Conservation (phyloP, 2,797 vertebrate species). For the Hozukius guyotensis region DNA sequence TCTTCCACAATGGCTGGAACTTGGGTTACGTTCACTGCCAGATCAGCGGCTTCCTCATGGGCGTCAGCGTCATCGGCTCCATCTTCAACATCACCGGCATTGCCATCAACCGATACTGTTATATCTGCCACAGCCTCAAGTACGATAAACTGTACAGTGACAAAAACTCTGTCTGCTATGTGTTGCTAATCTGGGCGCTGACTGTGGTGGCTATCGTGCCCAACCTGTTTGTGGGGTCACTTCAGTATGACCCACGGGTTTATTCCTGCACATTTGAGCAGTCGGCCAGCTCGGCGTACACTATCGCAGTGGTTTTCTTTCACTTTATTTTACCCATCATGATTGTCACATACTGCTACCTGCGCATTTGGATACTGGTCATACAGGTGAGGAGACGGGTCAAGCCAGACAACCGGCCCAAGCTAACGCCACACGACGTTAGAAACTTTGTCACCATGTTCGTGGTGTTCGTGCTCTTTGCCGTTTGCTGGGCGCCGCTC, state of each 20-base stretch:
- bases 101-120: constrained; percentile 97
- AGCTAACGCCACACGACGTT: constrained; percentile 92
- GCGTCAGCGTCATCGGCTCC: constrained; percentile 95
- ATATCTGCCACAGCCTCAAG: constrained; percentile 96
- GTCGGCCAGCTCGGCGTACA: constrained; percentile 91
- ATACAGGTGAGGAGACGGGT: constrained; percentile 88
- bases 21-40: constrained; percentile 94
- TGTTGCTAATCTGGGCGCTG: constrained; percentile 91
- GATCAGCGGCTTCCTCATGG: constrained; percentile 96
- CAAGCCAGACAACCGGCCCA: constrained; percentile 90
- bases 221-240: constrained; percentile 91
- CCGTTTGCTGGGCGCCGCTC: constrained; percentile 97
- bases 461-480: constrained; percentile 96
- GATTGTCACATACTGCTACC: constrained; percentile 90
- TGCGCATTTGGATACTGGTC: constrained; percentile 89
- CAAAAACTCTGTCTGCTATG: constrained; percentile 92
- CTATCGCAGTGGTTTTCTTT: constrained; percentile 94
- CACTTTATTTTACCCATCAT: constrained; percentile 89
- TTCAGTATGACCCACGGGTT: constrained; percentile 93
- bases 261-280: constrained; percentile 96
- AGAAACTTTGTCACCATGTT: constrained; percentile 98
- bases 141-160: constrained; percentile 93
- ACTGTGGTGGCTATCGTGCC: constrained; percentile 93
- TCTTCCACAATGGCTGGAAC: constrained; percentile 94
- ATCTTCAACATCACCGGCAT: constrained; percentile 98